Conservation (phyloP, 2,797 vertebrate species). For the Neoniphon sammara region DNA sequence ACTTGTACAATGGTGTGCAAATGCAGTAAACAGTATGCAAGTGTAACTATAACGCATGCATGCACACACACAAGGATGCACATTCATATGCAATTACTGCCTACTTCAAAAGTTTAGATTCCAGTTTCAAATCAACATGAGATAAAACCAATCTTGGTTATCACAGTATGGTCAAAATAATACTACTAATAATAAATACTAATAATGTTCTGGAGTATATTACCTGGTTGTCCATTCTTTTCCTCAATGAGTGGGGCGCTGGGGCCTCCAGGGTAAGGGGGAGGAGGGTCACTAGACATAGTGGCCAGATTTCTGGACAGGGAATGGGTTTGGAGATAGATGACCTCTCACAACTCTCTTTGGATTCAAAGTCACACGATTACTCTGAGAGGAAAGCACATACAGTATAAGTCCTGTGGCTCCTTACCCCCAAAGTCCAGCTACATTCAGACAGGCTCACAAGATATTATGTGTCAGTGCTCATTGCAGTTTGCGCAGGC, state of each 20-base stretch:
- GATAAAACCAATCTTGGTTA: too few relatives aligned
- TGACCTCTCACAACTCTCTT: constrained; percentile 46
- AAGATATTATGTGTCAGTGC: constrained; percentile 16
- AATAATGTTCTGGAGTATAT: constrained; percentile 4
- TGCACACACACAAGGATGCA: too few relatives aligned
- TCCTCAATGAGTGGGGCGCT: constrained; percentile 92
- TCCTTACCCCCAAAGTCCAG: constrained; percentile 41
- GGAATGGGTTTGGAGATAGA: constrained; percentile 44
- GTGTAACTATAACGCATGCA: too few relatives aligned
- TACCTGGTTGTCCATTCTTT: constrained; percentile 93
- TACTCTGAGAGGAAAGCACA: constrained; percentile 39
- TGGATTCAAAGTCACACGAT: constrained; percentile 4
- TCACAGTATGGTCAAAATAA: too few relatives aligned
- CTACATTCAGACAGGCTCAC: constrained; percentile 44
- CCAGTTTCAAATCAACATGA: too few relatives aligned
- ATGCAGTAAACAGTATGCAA: too few relatives aligned
- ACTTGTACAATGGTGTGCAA: too few relatives aligned
- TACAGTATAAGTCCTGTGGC: constrained; percentile 16
- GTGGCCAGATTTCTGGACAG: constrained; percentile 65
- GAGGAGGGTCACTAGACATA: constrained; percentile 96
- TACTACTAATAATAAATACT: too few relatives aligned
- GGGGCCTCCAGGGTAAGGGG: constrained; percentile 95
- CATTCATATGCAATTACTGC: too few relatives aligned
- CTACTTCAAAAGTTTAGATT: too few relatives aligned
- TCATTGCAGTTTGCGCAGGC: neutral